These are phyloP conservation scores for Autographa gamma DNA, from an alignment of 2,888 invertebrate species.

Conservation along the genomic window DNA sequence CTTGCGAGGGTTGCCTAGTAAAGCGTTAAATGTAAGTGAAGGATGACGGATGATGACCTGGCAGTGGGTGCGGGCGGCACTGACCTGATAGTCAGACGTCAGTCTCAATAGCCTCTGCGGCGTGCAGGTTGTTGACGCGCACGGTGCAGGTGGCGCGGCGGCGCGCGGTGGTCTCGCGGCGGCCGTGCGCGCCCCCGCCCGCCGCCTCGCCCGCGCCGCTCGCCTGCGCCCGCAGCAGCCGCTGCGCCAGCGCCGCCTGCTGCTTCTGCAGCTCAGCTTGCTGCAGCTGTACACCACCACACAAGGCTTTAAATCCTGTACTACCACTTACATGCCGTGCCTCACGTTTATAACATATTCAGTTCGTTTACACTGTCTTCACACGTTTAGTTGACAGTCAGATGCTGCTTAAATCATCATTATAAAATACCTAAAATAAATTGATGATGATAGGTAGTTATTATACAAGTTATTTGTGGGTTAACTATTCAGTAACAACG, in stretches of 20 bases:
- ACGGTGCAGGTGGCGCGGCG: conserved; percentile 80
- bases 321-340: not conserved
- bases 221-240: conserved; percentile 38
- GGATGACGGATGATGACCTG: conserved; percentile 55
- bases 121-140: conserved; percentile 85
- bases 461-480: not conserved
- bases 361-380: conserved; percentile 1
- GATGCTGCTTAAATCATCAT: conserved; percentile 45
- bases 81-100: conserved; percentile 98
- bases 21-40: conserved; percentile 54
- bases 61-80: conserved; percentile 54
- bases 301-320: not conserved
- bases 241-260: conserved; percentile 62
- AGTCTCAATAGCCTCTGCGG: conserved; percentile 96
- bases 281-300: conserved; percentile 67
- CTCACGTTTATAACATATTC: not conserved
- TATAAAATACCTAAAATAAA: not conserved
- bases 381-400: conserved; percentile 18
- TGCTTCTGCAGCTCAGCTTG: conserved; percentile 78
- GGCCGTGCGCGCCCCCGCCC: conserved; percentile 70
- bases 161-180: conserved; percentile 65
- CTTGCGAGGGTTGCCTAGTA: conserved; percentile 46
- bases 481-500: not conserved
- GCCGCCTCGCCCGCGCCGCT: conserved; percentile 65
- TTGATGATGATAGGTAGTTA: not conserved